Base-by-base conservation (phyloP, 2,888 invertebrate genomes). In the Ormia ochracea region DNA sequence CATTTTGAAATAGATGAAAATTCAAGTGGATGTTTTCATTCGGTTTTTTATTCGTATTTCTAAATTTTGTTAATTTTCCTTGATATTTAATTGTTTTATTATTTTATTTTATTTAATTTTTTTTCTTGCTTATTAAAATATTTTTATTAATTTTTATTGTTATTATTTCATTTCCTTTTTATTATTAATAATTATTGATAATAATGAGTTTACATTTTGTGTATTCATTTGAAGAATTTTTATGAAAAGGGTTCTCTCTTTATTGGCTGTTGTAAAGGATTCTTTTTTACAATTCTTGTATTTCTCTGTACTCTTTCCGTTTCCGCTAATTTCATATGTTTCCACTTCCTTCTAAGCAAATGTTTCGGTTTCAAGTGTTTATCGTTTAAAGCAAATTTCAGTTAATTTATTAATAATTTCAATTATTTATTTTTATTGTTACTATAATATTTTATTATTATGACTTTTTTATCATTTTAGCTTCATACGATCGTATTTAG, bases 371-470 rank as follows among this genome's bases (percentile, higher is more conserved):
- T 74, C 56, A 33, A 36, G 19, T 45, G 12, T 63, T 26, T 2
- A 4, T 38, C 19, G 52, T 33, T 75, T 56, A 63, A 76, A 80
- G 76, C 76, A 80, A 80, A 72, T 72, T 66, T 72, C n/a, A n/a
- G n/a, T n/a, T n/a, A n/a, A n/a, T 61, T 23, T 66, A 43, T 72
- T 75, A 75, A 78, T 74, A 70, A 56, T 26, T 43, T 75, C 17
- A 31, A 33, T 66, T 17, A n/a, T 3, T 69, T 58, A 41, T 48
- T 48, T 19, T 58, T 48, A 10, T 48, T 54, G 36, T 50, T 63
- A 28, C 14, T 26, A 48, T 23, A 23, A 10, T 19, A 41, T 28
- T 23, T 52, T 66, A 54, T 69, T 50, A 33, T 66, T 72, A 23
- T 73, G 21, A 48, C 12, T 36, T 19, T 66, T 58, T 70, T 36